These are phyloP conservation scores for Thalpophila matura DNA, from an alignment of 2,888 invertebrate genomes.

Conservation along the genomic window DNA sequence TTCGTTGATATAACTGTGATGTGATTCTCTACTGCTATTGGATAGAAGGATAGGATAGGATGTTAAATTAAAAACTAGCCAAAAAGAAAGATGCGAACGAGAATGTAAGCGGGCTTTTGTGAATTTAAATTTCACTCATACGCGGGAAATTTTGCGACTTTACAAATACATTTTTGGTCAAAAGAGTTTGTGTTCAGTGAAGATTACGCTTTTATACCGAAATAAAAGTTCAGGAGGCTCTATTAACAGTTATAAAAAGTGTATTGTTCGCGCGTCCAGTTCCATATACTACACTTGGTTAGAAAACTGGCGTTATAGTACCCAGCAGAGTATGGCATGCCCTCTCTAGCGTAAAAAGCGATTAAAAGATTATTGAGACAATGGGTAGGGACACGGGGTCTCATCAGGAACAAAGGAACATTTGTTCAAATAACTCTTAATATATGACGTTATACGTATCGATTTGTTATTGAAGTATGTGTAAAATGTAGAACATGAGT, in stretches of 20 bases:
- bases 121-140: conserved; percentile 60
- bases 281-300: not conserved
- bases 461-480: no score
- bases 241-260: no score
- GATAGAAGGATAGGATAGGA: conserved; percentile 20
- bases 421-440: no score
- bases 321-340: not conserved
- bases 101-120: conserved; percentile 49
- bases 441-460: no score
- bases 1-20: conserved; percentile 49
- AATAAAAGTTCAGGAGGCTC: not conserved
- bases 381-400: not conserved
- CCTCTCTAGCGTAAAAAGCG: not conserved
- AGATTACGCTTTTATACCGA: conserved; percentile 13
- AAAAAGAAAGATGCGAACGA: conserved; percentile 30
- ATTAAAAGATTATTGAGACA: not conserved
- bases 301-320: not conserved
- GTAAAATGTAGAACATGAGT: no score
- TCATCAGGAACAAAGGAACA: no score
- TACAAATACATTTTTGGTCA: conserved; percentile 24
- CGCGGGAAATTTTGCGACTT: conserved; percentile 13
- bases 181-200: conserved; percentile 15
- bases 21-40: conserved; percentile 31
- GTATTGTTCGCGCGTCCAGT: no score
- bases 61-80: conserved; percentile 54